Base-by-base conservation (phyloP, 2,888 invertebrate species). In the Emmelina monodactyla region DNA sequence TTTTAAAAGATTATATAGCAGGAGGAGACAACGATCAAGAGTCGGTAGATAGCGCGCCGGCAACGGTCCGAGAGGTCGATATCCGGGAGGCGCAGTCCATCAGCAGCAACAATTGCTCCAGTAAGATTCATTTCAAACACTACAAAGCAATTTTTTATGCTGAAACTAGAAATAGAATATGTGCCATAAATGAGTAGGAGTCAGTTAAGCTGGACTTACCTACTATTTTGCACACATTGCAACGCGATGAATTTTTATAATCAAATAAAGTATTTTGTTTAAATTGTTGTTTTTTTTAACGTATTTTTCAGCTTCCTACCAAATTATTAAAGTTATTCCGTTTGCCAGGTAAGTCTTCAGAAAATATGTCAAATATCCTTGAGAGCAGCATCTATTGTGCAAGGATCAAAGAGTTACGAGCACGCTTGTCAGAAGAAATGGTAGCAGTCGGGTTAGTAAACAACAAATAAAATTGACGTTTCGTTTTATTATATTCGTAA, bases 341-440 rank as follows among this genome's bases (percentile, higher is more conserved):
- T n/a, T 9, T 47, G 47, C 2, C 46, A 63, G 68, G 46, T 22
- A 69, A 69, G 36, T 62, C 65, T 0, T 45, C 57, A 0, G 68
- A 68, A 15, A 68, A 65, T 34, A 58, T 71, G 0, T 45, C 60
- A 0, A 56, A 45, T 32, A 46, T 67, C 25, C 65, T 72, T 2
- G 68, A 75, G 40, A 70, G 56, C 49, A 75, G 68, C 46, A 69
- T 76, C 36, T 67, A 78, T 47, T 67, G 62, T 42, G 73, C 70
- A 2, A 70, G 68, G 39, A 60, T 79, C 0, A 71, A 62, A 35
- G 71, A 72, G 1, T 43, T 76, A 1, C 49, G 71, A 25, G 34
- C 49, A n/a, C 78, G 70, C 44, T 60, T 79, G 1, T 55, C 52
- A 7, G 58, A 64, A 6, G 67, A 72, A 35, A 45, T 80, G 1